Evolutionary conservation across 2,113 vertebrate genomes (phyloP), one percentile per base, ranked within the genome.

Genomic region (Psophia crepitans): DNA sequence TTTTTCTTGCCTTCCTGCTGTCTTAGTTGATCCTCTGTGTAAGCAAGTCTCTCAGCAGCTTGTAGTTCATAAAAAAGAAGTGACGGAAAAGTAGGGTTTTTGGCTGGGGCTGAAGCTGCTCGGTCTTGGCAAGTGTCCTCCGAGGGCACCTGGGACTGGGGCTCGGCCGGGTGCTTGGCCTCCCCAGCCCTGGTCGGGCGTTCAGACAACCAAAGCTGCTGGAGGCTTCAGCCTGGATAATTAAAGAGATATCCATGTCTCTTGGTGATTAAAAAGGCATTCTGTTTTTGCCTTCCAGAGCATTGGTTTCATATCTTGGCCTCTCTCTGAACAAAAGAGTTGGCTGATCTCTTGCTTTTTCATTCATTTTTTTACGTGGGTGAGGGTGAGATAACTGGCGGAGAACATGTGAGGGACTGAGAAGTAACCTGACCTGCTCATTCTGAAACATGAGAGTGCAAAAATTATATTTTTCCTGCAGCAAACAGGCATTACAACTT

Each of bases 1-100:
- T 85, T 96, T 85, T 93, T 90, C 78, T 66, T 54, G 37, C 75
- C 69, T 93, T 91, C 71, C 64, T 56, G 74, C 85, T 82, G 84
- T 46, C 90, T 73, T 69, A 49, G 61, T 58, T 5, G 1, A 35
- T 78, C 88, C 35, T 73, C 32, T 3, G 2, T 61, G 58, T 58
- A 90, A 54, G 91, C 84, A 94, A 95, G 69, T 35, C 19, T 88
- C 48, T 49, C 74, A 73, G 86, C 58, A 74, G 41, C n/a, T 58
- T 65, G 83, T 73, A 37, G 78, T 73, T 84, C 4, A 73, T 63
- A 49, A 89, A 49, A 73, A 82, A 41, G 22, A 80, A 92, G 22
- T 37, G 61, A 48, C 48, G 69, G 58, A 49, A 83, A 88, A 93
- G 23, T 6, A 70, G 87, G 27, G 9, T 80, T 88, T 88, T 44